Base-by-base conservation (phyloP, 2,113 vertebrate species). In the Tylochromis polylepis region DNA sequence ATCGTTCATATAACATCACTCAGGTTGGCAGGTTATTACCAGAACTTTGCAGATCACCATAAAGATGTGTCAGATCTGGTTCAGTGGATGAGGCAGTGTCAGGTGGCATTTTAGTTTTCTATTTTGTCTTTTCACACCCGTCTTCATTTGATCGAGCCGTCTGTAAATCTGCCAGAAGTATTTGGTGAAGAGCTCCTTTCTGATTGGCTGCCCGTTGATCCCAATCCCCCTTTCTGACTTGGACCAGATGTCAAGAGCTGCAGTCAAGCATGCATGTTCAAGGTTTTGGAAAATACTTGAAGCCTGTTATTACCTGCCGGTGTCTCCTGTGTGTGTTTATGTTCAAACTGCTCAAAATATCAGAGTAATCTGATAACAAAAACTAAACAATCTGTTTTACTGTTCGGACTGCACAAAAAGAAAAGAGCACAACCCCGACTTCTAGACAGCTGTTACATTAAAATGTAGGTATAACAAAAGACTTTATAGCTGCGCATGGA, bases 161-260 rank as follows among this genome's bases (percentile, higher is more conserved):
- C 97, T 97, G 60, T 98, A 99, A 75, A 99, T 96, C 81, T 96
- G 96, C 98, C 98, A 99, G 95, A 99, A 99, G 92, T 99, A 97
- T 87, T 98, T 98, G 85, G 96, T 97, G 93, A 99, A 99, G 49
- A 98, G 97, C 34, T 98, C 97, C 11, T 96, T 97, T 83, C 97
- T 97, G 88, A 99, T 97, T 31, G 98, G 98, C 93, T 96, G 96
- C 49, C 98, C 98, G 0, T 99, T 97, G 90, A 99, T 98, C 16
- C 98, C 96, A 87, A 99, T 99, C 92, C 98, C 96, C 94, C 94
- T 99, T 98, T 0, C 98, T 97, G 38, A 99, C 98, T 95, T 99
- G 97, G 15, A 99, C 98, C 87, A 99, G 93, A 93, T 99, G 98
- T n/a, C 98, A 98, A 31, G 98, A 99, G 93, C 98, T 99, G 91